These are phyloP conservation scores for Melanostoma scalare DNA, from an alignment of 2,888 invertebrate genomes.

Conservation along the genomic window DNA sequence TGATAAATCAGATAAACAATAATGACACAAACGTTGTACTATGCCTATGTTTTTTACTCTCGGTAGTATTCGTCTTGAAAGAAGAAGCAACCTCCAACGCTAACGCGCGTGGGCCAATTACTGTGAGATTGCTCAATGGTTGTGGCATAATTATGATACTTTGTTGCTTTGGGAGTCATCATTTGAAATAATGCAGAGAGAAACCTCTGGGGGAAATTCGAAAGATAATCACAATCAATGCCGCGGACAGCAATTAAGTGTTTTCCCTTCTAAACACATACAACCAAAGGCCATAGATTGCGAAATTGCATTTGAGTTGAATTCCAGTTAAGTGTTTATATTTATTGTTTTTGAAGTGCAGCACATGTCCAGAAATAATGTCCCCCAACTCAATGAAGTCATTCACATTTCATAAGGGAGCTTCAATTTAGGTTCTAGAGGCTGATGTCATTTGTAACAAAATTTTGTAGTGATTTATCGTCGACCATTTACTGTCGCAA, in stretches of 20 bases:
- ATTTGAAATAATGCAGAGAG: conserved; percentile 31
- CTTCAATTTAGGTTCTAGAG: not conserved
- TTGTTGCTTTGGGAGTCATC: conserved; percentile 32
- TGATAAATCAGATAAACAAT: conserved; percentile 52
- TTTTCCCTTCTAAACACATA: not conserved
- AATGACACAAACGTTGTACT: conserved; percentile 32
- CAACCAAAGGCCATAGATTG: not conserved
- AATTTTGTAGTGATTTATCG: conserved; percentile 61
- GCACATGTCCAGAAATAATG: not conserved
- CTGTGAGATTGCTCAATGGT: conserved; percentile 5
- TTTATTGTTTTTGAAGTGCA: not conserved
- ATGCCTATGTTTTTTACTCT: too few species aligned
- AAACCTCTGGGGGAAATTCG: conserved; percentile 56
- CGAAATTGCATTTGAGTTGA: not conserved
- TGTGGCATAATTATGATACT: conserved; percentile 31
- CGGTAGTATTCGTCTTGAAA: conserved; percentile 5
- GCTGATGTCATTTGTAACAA: conserved; percentile 70
- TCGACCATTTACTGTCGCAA: conserved; percentile 28
- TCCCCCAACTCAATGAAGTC: conserved; percentile 9
- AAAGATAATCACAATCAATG: conserved; percentile 34
- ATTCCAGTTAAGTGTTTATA: not conserved
- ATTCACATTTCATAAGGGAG: not conserved
- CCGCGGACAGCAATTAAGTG: not conserved
- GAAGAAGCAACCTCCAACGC: not conserved
- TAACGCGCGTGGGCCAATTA: conserved; percentile 9